Evolutionary conservation across 2,888 invertebrate genomes (phyloP).

Genomic region (Oscheius myriophilus): DNA sequence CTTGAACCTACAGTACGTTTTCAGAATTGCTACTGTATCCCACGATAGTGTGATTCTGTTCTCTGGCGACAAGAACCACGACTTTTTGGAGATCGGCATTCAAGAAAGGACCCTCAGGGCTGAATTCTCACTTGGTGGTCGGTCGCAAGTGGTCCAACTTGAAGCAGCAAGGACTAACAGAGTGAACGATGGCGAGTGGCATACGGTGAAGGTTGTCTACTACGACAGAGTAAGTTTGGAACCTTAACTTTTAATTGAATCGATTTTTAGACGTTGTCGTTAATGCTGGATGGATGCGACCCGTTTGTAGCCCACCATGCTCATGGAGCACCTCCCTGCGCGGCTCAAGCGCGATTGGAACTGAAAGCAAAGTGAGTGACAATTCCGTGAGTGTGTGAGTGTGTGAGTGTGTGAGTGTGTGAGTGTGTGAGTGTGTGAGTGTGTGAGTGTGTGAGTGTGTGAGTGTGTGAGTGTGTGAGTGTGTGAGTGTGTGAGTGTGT

Average conservation of each 20-base stretch:
- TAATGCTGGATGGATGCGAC: slow-evolving; percentile 63
- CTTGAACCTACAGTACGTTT: no score
- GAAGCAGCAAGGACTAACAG: slow-evolving; percentile 42
- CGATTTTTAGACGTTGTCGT: slow-evolving; percentile 49
- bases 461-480: no score
- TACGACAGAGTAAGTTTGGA: slow-evolving; percentile 53
- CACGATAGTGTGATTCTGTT: slow-evolving; percentile 59
- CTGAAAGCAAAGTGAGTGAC: slow-evolving; percentile 61
- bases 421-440: no score
- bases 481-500: no score
- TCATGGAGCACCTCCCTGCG: slow-evolving; percentile 50
- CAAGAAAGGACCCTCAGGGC: slow-evolving; percentile 52
- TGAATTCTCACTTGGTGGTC: slow-evolving; percentile 54
- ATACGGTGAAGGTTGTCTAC: slow-evolving; percentile 57
- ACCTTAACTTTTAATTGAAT: background rate
- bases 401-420: no score
- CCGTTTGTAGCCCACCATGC: slow-evolving; percentile 44
- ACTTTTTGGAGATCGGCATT: slow-evolving; percentile 63
- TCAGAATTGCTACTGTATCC: slow-evolving; percentile 62
- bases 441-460: no score
- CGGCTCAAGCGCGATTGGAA: slow-evolving; percentile 51
- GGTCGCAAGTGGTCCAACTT: slow-evolving; percentile 50
- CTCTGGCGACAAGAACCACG: slow-evolving; percentile 53
- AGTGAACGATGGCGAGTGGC: slow-evolving; percentile 68
- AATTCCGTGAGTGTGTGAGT: no score